Base-by-base conservation (phyloP, 2,888 invertebrate species). In the Seira musarum region DNA sequence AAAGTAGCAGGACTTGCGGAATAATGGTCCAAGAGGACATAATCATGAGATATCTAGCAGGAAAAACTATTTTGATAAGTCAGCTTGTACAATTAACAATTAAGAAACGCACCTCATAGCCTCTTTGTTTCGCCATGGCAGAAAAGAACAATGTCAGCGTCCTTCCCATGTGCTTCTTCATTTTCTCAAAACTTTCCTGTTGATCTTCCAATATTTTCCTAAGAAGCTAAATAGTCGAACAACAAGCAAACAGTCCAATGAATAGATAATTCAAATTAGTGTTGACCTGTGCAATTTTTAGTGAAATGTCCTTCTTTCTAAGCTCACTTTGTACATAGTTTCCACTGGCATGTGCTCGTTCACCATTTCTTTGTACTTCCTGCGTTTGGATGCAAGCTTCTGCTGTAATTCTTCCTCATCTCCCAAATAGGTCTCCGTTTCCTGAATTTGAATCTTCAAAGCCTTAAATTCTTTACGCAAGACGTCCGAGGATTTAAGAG, bases 61-160 rank as follows among this genome's bases (percentile, higher is more conserved):
- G n/a, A n/a, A n/a, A n/a, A n/a, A n/a, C n/a, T n/a, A n/a, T n/a
- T n/a, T n/a, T n/a, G n/a, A n/a, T n/a, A n/a, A n/a, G n/a, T n/a
- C n/a, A n/a, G 35, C 35, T 40, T 49, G n/a, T 5, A 53, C 24
- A 13, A 30, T 21, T 64, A 8, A n/a, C n/a, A 40, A 40, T 40
- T 10, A 15, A 8, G 19, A 24, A 35, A 22, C 8, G 25, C 24
- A 83, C 83, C 71, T 82, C 80, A 46, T 84, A 84, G 17, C 84
- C 82, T 17, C 84, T 30, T 46, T 76, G 65, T 22, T 64, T 70
- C 10, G 82, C 84, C 68, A 84, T 69, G 53, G 68, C 68, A 1
- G 35, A 22, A 61, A 80, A 82, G 68, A 75, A 80, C 2, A 70
- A 17, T 1, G 13, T 25, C 3, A 82, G n/a, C 1, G 67, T 68